Base-by-base conservation (phyloP, 2,888 invertebrate species). In the Aphidoletes aphidimyza region DNA sequence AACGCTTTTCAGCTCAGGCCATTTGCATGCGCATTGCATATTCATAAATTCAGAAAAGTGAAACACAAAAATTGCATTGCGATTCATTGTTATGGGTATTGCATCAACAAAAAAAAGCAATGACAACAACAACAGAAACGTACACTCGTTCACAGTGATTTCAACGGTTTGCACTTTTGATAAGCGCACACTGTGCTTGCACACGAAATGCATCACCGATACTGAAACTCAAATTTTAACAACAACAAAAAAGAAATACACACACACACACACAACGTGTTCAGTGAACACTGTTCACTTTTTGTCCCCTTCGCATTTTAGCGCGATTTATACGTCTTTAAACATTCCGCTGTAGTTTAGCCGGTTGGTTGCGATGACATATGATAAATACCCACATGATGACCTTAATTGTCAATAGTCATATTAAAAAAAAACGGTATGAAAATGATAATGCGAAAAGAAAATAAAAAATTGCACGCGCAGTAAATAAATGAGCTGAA, bases 341-440 rank as follows among this genome's bases (percentile, higher is more conserved):
- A 17, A 69, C 26, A 30, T 69, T 30, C 17, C 69, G 14, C 30
- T 30, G 69, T 69, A 69, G 69, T 69, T 26, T 6, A 30, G 30
- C 69, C n/a, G n/a, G n/a, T n/a, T n/a, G n/a, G 30, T 69, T 69
- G 30, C 69, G 69, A 69, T 69, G 69, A 69, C 69, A 69, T 69
- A 69, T 69, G 69, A 69, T 69, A 69, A 69, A 69, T 69, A 69
- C 69, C 69, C 69, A 69, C 69, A 69, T 69, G 69, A 69, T 69
- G 69, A 69, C 69, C 69, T 69, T 69, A 69, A 69, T 69, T 69
- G 69, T 69, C 69, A 69, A 69, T 69, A 69, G 69, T 69, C 34
- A 69, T 69, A 39, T 39, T 39, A 39, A 39, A 39, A 8, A 69
- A 69, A 69, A 69, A n/a, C n/a, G 1, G 69, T 69, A 69, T 69